Evolutionary conservation across 30 jellyfish, hydroid and myxozoan genomes (phyloP), one percentile per base, ranked within the genome.

Genomic region (Morbakka virulenta): DNA sequence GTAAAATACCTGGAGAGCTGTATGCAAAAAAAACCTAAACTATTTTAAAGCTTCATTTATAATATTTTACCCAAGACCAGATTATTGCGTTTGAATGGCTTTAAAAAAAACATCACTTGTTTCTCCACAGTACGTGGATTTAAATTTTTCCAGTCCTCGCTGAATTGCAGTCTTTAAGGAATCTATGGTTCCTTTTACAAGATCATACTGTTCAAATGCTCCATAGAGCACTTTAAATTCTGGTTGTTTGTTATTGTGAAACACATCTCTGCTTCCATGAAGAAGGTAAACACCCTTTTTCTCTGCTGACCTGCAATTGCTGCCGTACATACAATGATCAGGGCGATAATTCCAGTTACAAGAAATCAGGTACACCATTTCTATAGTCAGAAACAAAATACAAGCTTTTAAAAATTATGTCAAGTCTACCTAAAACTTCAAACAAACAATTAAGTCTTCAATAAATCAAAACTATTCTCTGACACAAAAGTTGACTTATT

Each of bases 261-360:
- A 91, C 17, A 72, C 80, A 35, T 76, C 79, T 30, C 95, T 75
- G 86, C 79, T 84, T 48, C 98, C 98, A 79, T 91, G 98, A 62
- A 91, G 81, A 20, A 84, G 71, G 0, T 95, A 79, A 28, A 84
- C 79, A 21, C 98, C 98, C 22, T 74, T 53, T 20, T 32, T 35
- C 23, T 33, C 31, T 24, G 98, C 96, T 30, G 79, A 47, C 24
- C 35, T 73, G 72, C 98, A 91, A 28, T 64, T 57, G 86, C 74
- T 91, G 17, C 98, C 98, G 61, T 84, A 77, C 83, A 84, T 62
- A 67, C 98, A 91, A 67, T 84, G 96, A 65, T 83, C 95, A 2
- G 98, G 88, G 0, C 98, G 91, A 52, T 84, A 91, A 47, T 91
- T 91, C 98, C 98, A 91, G 1, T 74, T 88, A 50, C 98, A 91